phyloP scores from a whole-genome alignment of 1,140 invertebrate species.

The Lycorma delicatula region DNA sequence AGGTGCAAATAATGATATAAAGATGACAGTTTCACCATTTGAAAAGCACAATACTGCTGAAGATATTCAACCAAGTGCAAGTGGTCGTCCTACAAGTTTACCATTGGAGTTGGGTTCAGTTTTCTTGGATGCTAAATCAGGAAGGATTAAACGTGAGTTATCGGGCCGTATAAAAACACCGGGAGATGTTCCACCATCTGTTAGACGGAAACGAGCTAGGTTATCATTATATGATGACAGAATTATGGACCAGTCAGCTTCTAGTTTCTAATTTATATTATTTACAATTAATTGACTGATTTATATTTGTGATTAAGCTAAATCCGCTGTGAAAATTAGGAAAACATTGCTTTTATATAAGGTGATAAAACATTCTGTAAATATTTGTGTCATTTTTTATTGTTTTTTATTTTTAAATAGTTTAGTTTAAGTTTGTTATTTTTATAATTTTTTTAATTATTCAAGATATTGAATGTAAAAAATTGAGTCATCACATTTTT shows the following conservation, averaged over 20 bases:
- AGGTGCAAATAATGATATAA: too few relatives aligned
- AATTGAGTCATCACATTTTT: too few relatives aligned
- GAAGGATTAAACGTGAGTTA: constrained; percentile 44
- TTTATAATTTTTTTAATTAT: too few relatives aligned
- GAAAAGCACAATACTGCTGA: too few relatives aligned
- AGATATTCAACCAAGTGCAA: not conserved
- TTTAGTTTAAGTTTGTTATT: too few relatives aligned
- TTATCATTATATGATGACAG: constrained; percentile 79
- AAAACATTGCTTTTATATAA: too few relatives aligned
- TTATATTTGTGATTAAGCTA: not conserved
- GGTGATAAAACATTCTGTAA: too few relatives aligned
- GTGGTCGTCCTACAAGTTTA: not conserved
- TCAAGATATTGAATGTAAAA: too few relatives aligned
- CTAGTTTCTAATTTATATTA: not conserved
- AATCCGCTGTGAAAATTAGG: too few relatives aligned
- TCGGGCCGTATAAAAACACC: constrained; percentile 71
- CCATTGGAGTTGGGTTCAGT: not conserved
- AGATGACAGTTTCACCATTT: not conserved
- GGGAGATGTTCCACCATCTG: constrained; percentile 65
- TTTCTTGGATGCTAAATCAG: too few relatives aligned
- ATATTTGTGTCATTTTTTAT: too few relatives aligned
- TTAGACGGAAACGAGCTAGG: constrained; percentile 51
- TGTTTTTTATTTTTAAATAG: too few relatives aligned
- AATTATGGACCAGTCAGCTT: constrained; percentile 52
- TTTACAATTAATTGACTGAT: not conserved